These are phyloP conservation scores for Trilocha varians DNA, from an alignment of 2,888 invertebrate species.

Conservation along the genomic window DNA sequence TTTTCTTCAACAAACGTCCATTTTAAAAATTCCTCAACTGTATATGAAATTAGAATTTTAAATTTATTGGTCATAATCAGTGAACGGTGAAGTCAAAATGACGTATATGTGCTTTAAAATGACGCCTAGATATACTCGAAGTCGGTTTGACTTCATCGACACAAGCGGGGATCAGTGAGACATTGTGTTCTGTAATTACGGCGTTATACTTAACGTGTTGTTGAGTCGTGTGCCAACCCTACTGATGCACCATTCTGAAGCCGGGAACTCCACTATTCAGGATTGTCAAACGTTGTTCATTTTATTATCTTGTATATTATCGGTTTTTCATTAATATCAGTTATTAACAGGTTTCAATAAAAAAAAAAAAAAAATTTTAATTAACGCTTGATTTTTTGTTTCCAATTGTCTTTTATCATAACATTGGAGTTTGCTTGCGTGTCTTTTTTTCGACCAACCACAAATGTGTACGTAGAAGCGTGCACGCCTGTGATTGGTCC, in stretches of 20 bases:
- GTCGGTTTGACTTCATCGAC: constrained; percentile 9
- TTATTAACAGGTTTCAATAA: no score
- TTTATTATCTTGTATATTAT: no score
- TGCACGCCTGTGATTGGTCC: constrained; percentile 1
- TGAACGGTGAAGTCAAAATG: not conserved
- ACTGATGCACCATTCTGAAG: not conserved
- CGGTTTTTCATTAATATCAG: no score
- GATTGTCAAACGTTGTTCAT: no score
- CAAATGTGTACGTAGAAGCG: not conserved
- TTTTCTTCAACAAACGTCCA: constrained; percentile 45
- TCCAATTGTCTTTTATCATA: constrained; percentile 64
- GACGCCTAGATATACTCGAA: not conserved
- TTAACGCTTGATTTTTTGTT: no score
- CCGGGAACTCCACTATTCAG: no score
- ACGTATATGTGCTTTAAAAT: not conserved
- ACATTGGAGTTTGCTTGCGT: constrained; percentile 10
- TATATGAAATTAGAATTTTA: constrained; percentile 32
- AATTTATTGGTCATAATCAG: not conserved
- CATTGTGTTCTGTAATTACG: constrained; percentile 18
- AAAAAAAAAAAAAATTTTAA: no score
- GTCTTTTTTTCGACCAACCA: not conserved
- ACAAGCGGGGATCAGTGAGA: constrained; percentile 32
- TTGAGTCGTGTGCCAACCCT: constrained; percentile 14
- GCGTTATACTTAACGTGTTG: constrained; percentile 13
- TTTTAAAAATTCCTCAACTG: constrained; percentile 65